These are phyloP conservation scores for Alentia gelatinosa DNA, from an alignment of 2,888 invertebrate genomes.

Conservation along the genomic window DNA sequence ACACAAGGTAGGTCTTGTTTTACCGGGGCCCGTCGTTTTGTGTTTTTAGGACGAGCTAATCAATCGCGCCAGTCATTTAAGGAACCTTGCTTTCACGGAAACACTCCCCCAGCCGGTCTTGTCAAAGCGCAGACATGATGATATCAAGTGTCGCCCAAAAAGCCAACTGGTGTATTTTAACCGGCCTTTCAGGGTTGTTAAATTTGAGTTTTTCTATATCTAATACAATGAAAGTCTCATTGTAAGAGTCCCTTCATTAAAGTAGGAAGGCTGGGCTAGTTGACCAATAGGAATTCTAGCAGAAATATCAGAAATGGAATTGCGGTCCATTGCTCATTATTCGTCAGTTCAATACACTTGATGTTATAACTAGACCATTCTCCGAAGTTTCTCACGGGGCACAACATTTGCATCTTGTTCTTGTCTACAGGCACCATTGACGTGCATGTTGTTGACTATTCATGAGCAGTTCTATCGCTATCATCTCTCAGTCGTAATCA, in stretches of 20 bases:
- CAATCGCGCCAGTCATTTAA: background rate
- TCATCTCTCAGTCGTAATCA: no score
- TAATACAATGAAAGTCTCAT: background rate
- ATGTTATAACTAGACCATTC: no score
- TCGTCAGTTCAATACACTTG: no score
- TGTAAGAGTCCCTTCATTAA: background rate
- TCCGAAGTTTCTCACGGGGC: no score
- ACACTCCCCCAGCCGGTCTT: background rate
- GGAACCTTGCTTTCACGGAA: background rate
- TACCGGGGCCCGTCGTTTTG: background rate
- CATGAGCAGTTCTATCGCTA: no score
- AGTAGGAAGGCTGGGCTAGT: background rate
- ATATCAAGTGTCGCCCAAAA: background rate
- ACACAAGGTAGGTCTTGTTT: background rate
- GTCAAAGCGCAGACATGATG: background rate
- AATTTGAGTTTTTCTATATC: background rate
- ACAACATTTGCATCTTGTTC: no score
- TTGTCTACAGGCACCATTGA: no score
- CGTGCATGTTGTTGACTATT: no score
- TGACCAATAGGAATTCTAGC: no score
- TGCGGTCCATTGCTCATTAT: no score
- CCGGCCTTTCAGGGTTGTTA: background rate
- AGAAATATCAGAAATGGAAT: no score
- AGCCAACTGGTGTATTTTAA: background rate
- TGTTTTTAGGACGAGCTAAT: background rate